Evolutionary conservation across 2,888 invertebrate genomes (phyloP).

Genomic region (Aradus depressus): DNA sequence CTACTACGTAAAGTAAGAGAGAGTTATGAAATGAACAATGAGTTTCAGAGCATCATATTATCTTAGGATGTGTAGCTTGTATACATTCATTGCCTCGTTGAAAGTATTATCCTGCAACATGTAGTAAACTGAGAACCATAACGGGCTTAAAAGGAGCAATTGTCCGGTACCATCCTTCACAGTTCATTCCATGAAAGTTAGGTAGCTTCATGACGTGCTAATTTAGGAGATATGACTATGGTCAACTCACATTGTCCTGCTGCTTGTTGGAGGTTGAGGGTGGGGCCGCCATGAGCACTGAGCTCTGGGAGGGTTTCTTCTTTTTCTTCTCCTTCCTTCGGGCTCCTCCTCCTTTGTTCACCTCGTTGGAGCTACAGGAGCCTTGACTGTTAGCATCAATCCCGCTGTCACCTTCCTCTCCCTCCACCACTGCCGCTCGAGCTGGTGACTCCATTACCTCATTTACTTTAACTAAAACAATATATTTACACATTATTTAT

Average conservation of each 20-base stretch:
- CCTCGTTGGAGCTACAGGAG: conserved; percentile 76
- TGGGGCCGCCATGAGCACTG: not conserved
- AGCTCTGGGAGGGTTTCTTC: conserved; percentile 33
- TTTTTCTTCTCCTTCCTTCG: conserved; percentile 57
- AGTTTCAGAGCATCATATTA: too few relatives aligned
- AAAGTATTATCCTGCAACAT: too few relatives aligned
- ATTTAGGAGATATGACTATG: too few relatives aligned
- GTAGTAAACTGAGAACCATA: too few relatives aligned
- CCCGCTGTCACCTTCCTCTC: conserved; percentile 81
- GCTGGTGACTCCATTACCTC: conserved; percentile 34
- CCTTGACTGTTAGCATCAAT: conserved; percentile 83
- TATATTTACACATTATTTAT: conserved; percentile 17
- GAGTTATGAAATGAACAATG: too few relatives aligned
- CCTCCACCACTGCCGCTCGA: conserved; percentile 40
- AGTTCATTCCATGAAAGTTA: too few relatives aligned
- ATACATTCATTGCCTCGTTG: too few relatives aligned
- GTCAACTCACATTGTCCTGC: conserved; percentile 10
- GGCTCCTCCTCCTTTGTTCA: conserved; percentile 48
- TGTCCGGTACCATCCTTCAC: too few relatives aligned
- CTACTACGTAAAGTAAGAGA: too few relatives aligned
- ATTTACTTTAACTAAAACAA: conserved; percentile 11
- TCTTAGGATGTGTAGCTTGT: too few relatives aligned
- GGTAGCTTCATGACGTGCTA: too few relatives aligned
- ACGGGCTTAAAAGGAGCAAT: too few relatives aligned
- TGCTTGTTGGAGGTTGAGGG: conserved; percentile 12